Conservation (phyloP, 2,888 invertebrate genomes). For the Frankliniella fusca region DNA sequence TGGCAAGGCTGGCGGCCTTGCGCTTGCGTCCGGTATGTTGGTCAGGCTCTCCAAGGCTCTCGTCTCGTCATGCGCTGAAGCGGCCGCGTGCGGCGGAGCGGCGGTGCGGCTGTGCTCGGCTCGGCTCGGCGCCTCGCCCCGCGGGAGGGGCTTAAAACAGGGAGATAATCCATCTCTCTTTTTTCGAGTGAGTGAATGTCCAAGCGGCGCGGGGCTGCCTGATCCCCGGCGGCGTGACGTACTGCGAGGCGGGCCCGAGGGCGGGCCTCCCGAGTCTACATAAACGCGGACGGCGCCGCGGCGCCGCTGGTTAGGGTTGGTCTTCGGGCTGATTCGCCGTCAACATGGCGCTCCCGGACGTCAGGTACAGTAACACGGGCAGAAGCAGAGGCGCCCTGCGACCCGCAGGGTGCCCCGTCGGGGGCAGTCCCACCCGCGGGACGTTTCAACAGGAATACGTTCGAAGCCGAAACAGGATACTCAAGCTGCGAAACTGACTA, state of each 20-base stretch:
- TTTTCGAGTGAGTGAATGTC: too few species aligned
- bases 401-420: neutral
- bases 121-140: neutral
- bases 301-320: neutral
- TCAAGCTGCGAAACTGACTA: too few species aligned
- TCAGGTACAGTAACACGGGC: neutral
- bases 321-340: conserved; percentile 18
- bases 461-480: too few species aligned
- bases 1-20: too few species aligned
- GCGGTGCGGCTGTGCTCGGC: neutral
- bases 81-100: neutral
- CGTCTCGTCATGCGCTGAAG: too few species aligned
- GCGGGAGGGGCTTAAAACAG: neutral
- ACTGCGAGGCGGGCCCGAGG: too few species aligned
- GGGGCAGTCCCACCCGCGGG: too few species aligned
- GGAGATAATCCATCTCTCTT: too few species aligned
- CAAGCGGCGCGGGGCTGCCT: too few species aligned
- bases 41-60: too few species aligned
- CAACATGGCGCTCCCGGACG: conserved; percentile 5
- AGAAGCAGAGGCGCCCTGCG: neutral
- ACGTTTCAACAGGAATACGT: too few species aligned
- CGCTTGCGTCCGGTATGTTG: neutral
- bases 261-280: neutral
- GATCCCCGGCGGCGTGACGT: too few species aligned
- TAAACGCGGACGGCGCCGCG: neutral